These are phyloP conservation scores for Holotrichia oblita DNA, from an alignment of 1,140 invertebrate genomes.

Conservation along the genomic window DNA sequence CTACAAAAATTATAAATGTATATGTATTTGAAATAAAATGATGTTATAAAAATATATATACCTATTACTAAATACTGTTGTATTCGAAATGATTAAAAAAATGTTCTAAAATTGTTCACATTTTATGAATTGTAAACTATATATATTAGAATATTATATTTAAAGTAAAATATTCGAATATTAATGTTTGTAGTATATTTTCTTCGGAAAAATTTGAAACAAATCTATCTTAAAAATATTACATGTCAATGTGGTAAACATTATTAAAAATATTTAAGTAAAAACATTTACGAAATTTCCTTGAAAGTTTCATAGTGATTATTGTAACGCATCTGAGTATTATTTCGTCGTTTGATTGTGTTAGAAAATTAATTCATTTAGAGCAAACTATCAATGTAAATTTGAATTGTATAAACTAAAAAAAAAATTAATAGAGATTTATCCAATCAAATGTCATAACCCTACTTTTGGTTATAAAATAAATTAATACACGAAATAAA, in stretches of 20 bases:
- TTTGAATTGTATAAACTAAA: background rate
- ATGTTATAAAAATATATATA: conserved; percentile 20
- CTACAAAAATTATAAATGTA: background rate
- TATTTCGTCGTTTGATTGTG: background rate
- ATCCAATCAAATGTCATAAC: background rate
- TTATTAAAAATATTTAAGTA: background rate
- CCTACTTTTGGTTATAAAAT: background rate
- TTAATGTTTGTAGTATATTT: conserved; percentile 26
- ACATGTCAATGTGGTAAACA: background rate
- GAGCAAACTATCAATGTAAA: background rate
- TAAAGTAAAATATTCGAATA: conserved; percentile 20
- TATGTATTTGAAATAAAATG: background rate
- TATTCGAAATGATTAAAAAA: conserved; percentile 25
- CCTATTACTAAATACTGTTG: conserved; percentile 20
- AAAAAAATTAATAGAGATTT: background rate
- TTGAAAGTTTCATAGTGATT: background rate
- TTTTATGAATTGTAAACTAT: conserved; percentile 21
- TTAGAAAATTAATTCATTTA: background rate
- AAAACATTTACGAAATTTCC: background rate
- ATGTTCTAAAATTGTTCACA: conserved; percentile 21
- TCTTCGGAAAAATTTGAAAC: background rate
- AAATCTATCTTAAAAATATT: background rate
- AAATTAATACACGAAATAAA: background rate
- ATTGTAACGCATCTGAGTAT: background rate
- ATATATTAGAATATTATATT: conserved; percentile 26